Conservation (phyloP, 2,888 invertebrate species). For the Pristionchus japonicus region DNA sequence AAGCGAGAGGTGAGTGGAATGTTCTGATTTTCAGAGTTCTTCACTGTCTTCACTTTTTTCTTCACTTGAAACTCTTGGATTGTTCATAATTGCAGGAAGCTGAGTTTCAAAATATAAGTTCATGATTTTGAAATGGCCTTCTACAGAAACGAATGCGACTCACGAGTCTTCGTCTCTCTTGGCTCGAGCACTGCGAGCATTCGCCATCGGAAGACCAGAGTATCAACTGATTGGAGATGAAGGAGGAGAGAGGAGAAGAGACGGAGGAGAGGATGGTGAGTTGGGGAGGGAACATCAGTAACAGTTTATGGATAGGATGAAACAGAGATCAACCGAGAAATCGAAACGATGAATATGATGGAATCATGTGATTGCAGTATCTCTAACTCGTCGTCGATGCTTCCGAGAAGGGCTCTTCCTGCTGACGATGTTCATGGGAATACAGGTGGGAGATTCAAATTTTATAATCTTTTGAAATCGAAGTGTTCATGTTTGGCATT, state of each 20-base stretch:
- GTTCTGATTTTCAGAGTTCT: too few species aligned
- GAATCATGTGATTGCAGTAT: background rate
- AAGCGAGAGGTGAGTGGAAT: slow-evolving; percentile 54
- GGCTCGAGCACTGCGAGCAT: slow-evolving; percentile 46
- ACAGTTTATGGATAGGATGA: slow-evolving; percentile 2
- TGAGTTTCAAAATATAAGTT: background rate
- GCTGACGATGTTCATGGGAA: slow-evolving; percentile 29
- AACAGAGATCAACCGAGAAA: background rate
- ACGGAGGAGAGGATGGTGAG: slow-evolving; percentile 33
- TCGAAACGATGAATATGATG: too few species aligned
- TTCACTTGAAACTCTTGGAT: too few species aligned
- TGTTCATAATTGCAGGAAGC: background rate
- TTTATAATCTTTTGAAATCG: background rate
- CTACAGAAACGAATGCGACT: background rate
- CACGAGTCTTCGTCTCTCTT: background rate
- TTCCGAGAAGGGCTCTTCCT: slow-evolving; percentile 48
- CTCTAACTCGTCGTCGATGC: background rate
- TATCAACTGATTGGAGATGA: slow-evolving; percentile 53
- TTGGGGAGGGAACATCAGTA: slow-evolving; percentile 39
- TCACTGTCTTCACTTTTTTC: too few species aligned
- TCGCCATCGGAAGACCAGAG: slow-evolving; percentile 70
- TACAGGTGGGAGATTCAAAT: background rate
- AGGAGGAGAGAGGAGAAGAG: slow-evolving; percentile 44
- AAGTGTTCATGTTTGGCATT: background rate
- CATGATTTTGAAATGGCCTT: too few species aligned